A percentile compares a stretch with the other conserved stretches of the same genome.
Evolutionary conservation across 2,888 invertebrate species (phyloP).

Genomic region (Nephrotoma flavescens): DNA sequence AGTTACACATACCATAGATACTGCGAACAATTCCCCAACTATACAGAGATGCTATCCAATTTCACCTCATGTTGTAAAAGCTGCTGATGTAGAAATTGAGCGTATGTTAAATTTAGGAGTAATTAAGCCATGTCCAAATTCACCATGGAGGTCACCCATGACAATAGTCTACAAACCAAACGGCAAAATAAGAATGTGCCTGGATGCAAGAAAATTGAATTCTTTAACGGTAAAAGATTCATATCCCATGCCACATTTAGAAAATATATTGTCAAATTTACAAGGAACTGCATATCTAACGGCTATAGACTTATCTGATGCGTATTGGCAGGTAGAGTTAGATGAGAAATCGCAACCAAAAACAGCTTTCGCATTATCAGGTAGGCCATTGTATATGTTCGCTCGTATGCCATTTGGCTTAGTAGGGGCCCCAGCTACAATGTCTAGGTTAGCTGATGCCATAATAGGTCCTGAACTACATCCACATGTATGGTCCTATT

Average conservation of each 20-base stretch:
- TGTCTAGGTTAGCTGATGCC: too few species aligned
- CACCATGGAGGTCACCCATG: background rate
- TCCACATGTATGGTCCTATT: too few species aligned
- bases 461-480: too few species aligned
- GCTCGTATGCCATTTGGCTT: too few species aligned
- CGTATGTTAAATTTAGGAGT: background rate
- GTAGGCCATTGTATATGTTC: too few species aligned
- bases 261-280: too few species aligned
- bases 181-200: background rate
- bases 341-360: too few species aligned
- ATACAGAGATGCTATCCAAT: background rate
- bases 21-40: background rate
- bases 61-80: background rate
- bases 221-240: background rate
- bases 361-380: too few species aligned
- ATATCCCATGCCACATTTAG: background rate
- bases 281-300: too few species aligned
- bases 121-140: background rate
- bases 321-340: too few species aligned
- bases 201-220: background rate
- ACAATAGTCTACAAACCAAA: background rate
- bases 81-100: background rate
- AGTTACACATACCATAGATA: background rate
- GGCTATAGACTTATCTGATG: too few species aligned
- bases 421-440: too few species aligned